Percentiles rank a stretch among this genome's conserved stretches.
phyloP scores from a whole-genome alignment of 1,140 invertebrate genomes.

The Atta colombica region DNA sequence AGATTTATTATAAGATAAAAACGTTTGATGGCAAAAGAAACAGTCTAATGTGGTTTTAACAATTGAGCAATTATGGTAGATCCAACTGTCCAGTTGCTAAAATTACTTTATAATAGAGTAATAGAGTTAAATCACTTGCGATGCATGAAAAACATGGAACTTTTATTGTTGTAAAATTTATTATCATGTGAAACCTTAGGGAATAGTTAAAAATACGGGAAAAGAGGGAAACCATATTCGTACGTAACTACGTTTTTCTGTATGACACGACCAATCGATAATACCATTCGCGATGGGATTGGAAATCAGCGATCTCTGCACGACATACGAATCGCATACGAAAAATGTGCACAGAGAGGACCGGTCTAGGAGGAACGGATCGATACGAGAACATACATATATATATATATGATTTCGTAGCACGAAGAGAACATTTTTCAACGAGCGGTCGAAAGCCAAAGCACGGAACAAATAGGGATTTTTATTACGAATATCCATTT shows the following conservation, averaged over 20 bases:
- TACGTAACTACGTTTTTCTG: conserved; percentile 21
- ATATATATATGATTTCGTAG: conserved; percentile 42
- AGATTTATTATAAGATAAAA: background rate
- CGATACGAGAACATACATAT: conserved; percentile 13
- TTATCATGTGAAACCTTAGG: background rate
- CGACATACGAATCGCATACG: conserved; percentile 47
- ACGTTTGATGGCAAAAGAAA: background rate
- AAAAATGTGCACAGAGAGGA: conserved; percentile 22
- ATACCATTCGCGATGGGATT: conserved; percentile 35
- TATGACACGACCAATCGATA: conserved; percentile 45
- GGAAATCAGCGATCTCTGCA: conserved; percentile 40
- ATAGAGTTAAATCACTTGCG: background rate
- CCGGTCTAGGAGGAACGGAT: conserved; percentile 9
- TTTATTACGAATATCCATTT: conserved; percentile 61
- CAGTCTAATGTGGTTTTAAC: background rate
- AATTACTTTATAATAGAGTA: background rate
- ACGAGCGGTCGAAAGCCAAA: conserved; percentile 48
- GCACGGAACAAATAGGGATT: conserved; percentile 54
- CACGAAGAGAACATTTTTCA: conserved; percentile 59
- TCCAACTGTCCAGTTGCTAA: background rate
- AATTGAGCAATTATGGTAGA: background rate
- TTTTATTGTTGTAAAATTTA: background rate
- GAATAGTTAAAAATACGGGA: conserved; percentile 5
- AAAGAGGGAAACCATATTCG: conserved; percentile 9
- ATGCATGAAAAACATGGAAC: background rate